Evolutionary conservation across 2,113 vertebrate genomes (phyloP).

Genomic region (Hydrochoerus hydrochaeris): DNA sequence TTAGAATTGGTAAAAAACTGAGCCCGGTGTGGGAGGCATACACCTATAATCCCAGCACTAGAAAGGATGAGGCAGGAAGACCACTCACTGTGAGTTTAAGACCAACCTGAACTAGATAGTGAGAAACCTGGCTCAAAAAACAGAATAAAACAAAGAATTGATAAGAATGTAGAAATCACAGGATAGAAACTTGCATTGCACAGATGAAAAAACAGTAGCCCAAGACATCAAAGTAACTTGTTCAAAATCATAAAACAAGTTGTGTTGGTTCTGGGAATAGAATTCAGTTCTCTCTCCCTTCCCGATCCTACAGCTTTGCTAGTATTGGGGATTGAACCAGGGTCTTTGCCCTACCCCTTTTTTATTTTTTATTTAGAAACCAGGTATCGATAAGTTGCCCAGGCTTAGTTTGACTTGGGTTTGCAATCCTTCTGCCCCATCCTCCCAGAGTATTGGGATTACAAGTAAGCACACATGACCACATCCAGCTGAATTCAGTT

Average conservation of each 20-base stretch:
- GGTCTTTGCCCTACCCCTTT: not conserved
- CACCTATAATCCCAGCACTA: not conserved
- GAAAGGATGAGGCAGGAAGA: not conserved
- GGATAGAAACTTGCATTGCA: not conserved
- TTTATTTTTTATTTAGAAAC: not conserved
- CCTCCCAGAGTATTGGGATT: not conserved
- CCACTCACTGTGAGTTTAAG: not conserved
- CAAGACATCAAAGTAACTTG: not conserved
- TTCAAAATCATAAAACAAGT: constrained; percentile 26
- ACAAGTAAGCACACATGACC: no score
- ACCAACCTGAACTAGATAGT: not conserved
- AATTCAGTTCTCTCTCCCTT: not conserved
- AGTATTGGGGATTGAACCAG: not conserved
- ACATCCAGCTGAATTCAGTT: no score
- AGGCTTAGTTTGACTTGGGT: not conserved
- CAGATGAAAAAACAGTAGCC: constrained; percentile 6
- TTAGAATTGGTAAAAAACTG: not conserved
- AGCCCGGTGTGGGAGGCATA: not conserved
- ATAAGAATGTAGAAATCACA: constrained; percentile 10
- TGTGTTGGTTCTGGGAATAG: not conserved
- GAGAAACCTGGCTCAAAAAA: not conserved
- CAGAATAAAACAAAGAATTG: not conserved
- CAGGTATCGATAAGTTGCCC: not conserved
- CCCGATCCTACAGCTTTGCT: not conserved
- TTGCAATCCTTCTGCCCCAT: not conserved